A percentile compares a stretch with the other conserved stretches of the same genome.
Evolutionary conservation across 2,888 invertebrate species (phyloP).

Genomic region (Xylota segnis): DNA sequence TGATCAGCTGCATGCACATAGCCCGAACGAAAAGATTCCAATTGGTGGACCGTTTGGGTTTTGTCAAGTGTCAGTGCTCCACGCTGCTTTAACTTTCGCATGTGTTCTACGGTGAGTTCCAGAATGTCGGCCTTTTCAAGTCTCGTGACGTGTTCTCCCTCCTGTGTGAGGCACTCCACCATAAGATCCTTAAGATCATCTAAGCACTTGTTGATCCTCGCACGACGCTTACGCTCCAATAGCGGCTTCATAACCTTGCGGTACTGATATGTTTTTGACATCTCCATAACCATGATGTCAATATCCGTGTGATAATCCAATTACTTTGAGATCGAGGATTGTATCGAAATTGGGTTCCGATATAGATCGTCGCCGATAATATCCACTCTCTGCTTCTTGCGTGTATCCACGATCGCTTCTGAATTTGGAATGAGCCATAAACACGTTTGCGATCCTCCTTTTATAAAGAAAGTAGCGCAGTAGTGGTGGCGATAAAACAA

Average conservation of each 20-base stretch:
- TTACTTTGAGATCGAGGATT: conserved; percentile 61
- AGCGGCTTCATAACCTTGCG: conserved; percentile 97
- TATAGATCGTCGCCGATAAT: conserved; percentile 66
- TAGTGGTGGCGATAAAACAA: conserved; percentile 60
- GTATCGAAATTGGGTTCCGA: conserved; percentile 74
- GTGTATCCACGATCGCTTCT: conserved; percentile 79
- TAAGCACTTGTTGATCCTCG: conserved; percentile 95
- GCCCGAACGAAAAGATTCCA: conserved; percentile 94
- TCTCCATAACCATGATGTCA: conserved; percentile 83
- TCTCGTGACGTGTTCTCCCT: conserved; percentile 94
- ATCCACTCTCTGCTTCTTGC: conserved; percentile 50
- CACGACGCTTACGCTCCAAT: conserved; percentile 94
- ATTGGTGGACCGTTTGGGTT: conserved; percentile 88
- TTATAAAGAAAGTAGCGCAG: conserved; percentile 80
- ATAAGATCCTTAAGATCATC: conserved; percentile 96
- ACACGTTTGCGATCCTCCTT: conserved; percentile 83
- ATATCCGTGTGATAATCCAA: conserved; percentile 47
- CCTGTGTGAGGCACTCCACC: conserved; percentile 89
- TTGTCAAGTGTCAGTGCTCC: conserved; percentile 87
- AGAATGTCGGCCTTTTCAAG: conserved; percentile 95
- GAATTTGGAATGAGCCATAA: conserved; percentile 84
- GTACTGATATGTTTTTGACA: conserved; percentile 96
- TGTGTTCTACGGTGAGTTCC: conserved; percentile 93
- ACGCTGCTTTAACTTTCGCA: conserved; percentile 91
- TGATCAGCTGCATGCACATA: conserved; percentile 96